Percentiles rank a stretch among this genome's conserved stretches.
phyloP scores from a whole-genome alignment of 2,797 vertebrate species.

The Arremon aurantiirostris region DNA sequence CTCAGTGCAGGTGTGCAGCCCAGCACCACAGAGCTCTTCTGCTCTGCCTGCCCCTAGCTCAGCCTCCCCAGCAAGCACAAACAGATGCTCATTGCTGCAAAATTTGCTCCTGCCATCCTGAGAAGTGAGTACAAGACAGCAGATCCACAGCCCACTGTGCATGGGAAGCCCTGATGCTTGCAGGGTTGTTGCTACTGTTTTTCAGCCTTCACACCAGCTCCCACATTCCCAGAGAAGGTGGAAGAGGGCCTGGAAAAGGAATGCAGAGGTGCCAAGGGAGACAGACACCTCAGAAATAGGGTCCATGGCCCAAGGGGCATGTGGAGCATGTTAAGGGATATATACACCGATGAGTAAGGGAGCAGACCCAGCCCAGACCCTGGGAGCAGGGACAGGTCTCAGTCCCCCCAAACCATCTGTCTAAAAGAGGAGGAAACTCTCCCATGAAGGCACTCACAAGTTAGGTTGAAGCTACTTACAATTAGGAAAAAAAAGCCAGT shows the following conservation, averaged over 20 bases:
- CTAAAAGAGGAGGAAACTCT: not conserved
- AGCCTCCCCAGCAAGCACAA: not conserved
- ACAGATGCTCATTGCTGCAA: not conserved
- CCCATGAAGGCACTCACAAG: not conserved
- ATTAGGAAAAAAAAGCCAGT: not conserved
- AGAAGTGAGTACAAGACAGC: not conserved
- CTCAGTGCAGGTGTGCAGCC: not conserved
- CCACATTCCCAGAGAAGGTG: not conserved
- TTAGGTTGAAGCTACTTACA: not conserved
- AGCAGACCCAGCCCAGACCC: not conserved
- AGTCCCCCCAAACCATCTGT: not conserved
- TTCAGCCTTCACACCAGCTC: not conserved
- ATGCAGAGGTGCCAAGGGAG: not conserved
- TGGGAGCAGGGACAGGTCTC: not conserved
- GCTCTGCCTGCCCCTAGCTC: not conserved
- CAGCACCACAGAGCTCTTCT: not conserved
- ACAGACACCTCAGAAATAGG: not conserved
- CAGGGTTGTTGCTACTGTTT: not conserved
- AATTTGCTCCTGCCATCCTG: not conserved
- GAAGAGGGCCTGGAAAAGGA: not conserved
- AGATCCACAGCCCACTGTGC: not conserved
- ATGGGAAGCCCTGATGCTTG: not conserved
- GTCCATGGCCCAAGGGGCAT: accelerated
- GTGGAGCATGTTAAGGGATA: not conserved
- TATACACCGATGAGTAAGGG: accelerated